A percentile compares a stretch with the other conserved stretches of the same genome.
Conservation (phyloP, 2,113 vertebrate genomes). For the Mormyrus lacerda region DNA sequence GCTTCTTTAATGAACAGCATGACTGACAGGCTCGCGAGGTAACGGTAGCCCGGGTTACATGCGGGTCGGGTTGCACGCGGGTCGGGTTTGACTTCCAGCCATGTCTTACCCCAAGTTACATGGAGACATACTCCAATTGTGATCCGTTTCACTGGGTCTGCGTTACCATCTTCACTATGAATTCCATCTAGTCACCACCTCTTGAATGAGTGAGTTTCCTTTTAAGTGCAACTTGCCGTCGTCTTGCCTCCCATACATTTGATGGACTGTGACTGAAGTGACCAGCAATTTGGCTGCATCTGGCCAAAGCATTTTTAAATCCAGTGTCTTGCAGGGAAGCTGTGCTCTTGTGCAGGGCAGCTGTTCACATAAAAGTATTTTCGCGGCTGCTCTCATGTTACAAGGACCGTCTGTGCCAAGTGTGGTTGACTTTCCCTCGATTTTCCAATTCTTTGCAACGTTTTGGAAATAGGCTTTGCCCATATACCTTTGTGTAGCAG, state of each 20-base stretch:
- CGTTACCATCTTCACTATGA: constrained; percentile 22
- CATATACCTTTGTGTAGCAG: constrained; percentile 18
- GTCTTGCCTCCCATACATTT: neutral
- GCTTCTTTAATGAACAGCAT: neutral
- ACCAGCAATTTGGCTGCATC: neutral
- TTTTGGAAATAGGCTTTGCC: neutral
- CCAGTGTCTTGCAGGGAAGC: neutral
- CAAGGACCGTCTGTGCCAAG: constrained; percentile 13
- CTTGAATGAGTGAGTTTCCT: constrained; percentile 5
- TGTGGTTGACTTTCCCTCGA: constrained; percentile 20
- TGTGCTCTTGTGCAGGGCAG: constrained; percentile 32
- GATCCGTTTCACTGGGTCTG: neutral
- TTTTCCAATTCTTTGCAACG: constrained; percentile 12
- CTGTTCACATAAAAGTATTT: constrained; percentile 19
- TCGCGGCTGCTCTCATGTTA: constrained; percentile 16
- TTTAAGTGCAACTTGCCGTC: constrained; percentile 8
- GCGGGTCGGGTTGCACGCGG: too few species aligned
- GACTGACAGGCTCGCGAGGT: neutral
- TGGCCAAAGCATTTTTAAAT: constrained; percentile 4
- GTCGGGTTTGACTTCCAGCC: neutral
- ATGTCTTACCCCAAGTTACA: neutral
- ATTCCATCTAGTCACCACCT: constrained; percentile 20
- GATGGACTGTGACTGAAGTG: neutral
- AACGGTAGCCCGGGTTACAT: neutral
- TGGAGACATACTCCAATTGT: neutral